Conservation (phyloP, 2,113 vertebrate genomes). For the Riparia riparia region DNA sequence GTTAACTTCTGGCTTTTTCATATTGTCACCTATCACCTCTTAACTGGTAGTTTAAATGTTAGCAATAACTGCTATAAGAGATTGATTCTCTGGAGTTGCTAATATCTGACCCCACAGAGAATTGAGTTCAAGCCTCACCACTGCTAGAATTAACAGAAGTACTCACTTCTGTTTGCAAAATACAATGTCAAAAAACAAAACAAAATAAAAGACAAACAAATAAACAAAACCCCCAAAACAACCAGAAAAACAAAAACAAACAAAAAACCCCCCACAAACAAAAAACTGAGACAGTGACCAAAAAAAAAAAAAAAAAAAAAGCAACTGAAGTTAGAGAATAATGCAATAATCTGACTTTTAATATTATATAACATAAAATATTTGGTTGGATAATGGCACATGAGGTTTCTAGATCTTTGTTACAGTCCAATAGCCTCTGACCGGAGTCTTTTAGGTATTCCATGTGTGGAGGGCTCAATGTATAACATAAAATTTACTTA, state of each 20-base stretch:
- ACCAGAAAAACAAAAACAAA: too few species aligned
- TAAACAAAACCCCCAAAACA: too few species aligned
- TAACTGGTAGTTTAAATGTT: not conserved
- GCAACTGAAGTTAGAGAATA: not conserved
- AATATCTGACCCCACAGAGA: not conserved
- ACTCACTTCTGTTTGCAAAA: not conserved
- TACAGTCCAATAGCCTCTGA: not conserved
- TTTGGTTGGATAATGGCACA: not conserved
- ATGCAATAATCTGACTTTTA: not conserved
- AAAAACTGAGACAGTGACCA: not conserved
- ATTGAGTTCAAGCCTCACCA: not conserved
- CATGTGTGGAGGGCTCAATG: accelerated
- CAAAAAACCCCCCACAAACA: too few species aligned
- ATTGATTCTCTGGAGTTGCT: not conserved
- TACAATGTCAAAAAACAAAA: not conserved
- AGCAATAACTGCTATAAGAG: not conserved
- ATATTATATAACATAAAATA: not conserved
- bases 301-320: not conserved
- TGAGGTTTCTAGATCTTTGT: not conserved
- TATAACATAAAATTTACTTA: not conserved
- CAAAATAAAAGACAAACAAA: not conserved
- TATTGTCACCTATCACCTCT: not conserved
- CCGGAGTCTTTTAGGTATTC: not conserved
- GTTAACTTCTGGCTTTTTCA: not conserved
- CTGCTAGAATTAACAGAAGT: not conserved